A percentile compares a stretch with the other conserved stretches of the same genome.
Evolutionary conservation across 1,140 invertebrate genomes (phyloP).

Genomic region (Heliconius hermathena): DNA sequence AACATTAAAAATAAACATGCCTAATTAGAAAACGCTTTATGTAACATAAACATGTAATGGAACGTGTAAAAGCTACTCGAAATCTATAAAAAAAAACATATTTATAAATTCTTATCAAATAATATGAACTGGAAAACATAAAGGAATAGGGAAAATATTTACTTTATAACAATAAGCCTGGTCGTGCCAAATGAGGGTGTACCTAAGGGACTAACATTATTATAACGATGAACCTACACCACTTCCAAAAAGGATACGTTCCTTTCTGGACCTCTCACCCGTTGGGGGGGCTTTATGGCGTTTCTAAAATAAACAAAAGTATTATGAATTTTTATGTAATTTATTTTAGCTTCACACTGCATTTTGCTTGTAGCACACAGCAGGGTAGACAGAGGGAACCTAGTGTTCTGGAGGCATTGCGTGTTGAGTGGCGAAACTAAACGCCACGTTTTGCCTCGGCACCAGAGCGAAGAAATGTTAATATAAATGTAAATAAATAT

Average conservation of each 20-base stretch:
- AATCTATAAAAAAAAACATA: background rate
- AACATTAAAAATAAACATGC: background rate
- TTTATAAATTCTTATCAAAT: background rate
- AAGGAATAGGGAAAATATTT: background rate
- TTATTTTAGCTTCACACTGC: no score
- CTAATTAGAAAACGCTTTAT: background rate
- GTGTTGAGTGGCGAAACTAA: no score
- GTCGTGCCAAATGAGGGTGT: background rate
- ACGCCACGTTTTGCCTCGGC: no score
- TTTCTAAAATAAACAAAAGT: background rate
- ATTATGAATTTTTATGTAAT: background rate
- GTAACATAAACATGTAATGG: background rate
- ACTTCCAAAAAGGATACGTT: background rate
- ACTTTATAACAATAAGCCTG: conserved; percentile 10
- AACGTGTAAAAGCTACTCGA: background rate
- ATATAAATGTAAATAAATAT: no score
- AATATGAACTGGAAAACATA: background rate
- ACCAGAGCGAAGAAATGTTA: no score
- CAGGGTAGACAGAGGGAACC: no score
- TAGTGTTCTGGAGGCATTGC: no score
- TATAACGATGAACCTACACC: background rate
- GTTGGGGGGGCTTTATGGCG: background rate
- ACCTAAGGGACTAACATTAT: conserved; percentile 3
- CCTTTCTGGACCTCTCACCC: background rate
- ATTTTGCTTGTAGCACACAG: no score